Evolutionary conservation across 2,113 vertebrate genomes (phyloP).

Genomic region (Genyomyrus donnyi): DNA sequence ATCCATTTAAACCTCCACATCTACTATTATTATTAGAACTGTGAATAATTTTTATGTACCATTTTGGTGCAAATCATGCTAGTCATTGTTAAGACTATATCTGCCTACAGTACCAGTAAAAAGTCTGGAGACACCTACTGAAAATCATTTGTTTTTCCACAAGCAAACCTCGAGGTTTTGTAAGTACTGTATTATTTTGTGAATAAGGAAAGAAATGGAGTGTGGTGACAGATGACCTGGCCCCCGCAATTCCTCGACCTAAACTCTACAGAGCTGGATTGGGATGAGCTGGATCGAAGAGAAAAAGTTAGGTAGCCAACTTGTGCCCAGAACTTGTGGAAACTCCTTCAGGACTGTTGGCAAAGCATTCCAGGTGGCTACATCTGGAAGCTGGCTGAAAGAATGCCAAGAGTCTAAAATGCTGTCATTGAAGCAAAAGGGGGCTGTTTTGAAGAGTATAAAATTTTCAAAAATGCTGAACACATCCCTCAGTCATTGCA

Average conservation of each 20-base stretch:
- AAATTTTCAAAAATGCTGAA: background rate
- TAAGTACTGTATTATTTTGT: background rate
- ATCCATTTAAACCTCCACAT: background rate
- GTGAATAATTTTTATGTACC: background rate
- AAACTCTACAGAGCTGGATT: background rate
- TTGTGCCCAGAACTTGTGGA: background rate
- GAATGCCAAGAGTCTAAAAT: background rate
- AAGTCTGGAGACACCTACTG: background rate
- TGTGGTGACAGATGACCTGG: background rate
- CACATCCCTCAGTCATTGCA: background rate
- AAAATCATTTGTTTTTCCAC: background rate
- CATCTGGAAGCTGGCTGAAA: background rate
- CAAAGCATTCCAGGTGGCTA: background rate
- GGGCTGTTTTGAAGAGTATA: background rate
- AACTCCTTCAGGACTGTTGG: background rate
- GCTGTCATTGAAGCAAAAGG: background rate
- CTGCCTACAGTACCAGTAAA: background rate
- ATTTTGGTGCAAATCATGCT: background rate
- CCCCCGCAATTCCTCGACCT: background rate
- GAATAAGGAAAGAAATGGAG: background rate
- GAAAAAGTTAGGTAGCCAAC: background rate
- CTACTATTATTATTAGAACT: background rate
- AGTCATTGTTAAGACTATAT: background rate
- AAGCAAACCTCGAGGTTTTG: background rate
- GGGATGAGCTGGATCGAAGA: background rate